Evolutionary conservation across 2,797 vertebrate species (phyloP).

Genomic region (Characodon lateralis): DNA sequence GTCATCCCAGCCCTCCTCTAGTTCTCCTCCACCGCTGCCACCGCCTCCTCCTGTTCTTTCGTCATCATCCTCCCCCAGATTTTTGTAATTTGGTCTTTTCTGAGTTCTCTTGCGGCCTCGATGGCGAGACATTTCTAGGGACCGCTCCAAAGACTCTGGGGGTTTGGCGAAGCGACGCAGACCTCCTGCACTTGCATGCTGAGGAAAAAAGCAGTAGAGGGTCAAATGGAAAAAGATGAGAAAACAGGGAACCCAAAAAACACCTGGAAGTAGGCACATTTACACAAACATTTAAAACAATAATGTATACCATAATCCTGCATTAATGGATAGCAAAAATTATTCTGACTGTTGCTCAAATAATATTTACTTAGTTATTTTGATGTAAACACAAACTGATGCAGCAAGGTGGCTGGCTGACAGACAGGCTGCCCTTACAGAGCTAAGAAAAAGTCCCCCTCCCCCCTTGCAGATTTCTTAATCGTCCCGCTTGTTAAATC

Average conservation of each 20-base stretch:
- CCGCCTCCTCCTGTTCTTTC: slow-evolving; percentile 84
- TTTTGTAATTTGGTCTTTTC: slow-evolving; percentile 98
- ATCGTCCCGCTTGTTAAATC: too few species aligned
- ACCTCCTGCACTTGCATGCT: slow-evolving; percentile 84
- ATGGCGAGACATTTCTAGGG: slow-evolving; percentile 93
- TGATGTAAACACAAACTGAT: not conserved
- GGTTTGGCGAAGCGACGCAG: slow-evolving; percentile 94
- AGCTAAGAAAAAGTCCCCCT: not conserved
- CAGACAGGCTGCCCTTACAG: not conserved
- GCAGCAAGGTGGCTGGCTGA: too few species aligned
- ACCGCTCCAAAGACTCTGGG: slow-evolving; percentile 91
- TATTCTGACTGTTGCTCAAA: too few species aligned
- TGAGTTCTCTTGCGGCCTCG: slow-evolving; percentile 90
- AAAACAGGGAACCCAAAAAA: not conserved
- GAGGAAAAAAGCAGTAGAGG: not conserved
- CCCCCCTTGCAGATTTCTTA: too few species aligned
- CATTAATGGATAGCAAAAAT: too few species aligned
- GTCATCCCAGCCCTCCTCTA: slow-evolving; percentile 87
- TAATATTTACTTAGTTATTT: too few species aligned
- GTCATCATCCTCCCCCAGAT: slow-evolving; percentile 94
- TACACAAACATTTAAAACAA: not conserved
- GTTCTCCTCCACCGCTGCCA: slow-evolving; percentile 85
- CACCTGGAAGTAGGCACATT: not conserved
- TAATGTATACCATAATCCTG: too few species aligned
- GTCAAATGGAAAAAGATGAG: not conserved